Conservation (phyloP, 2,113 vertebrate species). For the Rhabdomys dilectus region DNA sequence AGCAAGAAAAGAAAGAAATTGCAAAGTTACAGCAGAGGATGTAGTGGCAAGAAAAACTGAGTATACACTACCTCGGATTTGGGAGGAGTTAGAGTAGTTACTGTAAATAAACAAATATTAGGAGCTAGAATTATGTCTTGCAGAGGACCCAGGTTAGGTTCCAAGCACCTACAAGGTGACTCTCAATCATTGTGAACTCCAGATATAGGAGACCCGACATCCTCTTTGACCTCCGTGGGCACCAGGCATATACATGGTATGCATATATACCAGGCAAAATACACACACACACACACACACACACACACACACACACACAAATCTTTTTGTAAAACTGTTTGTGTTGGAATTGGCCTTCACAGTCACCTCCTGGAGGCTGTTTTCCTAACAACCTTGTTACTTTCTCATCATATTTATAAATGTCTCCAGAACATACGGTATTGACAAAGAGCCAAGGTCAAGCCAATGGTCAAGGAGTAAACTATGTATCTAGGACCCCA, state of each 20-base stretch:
- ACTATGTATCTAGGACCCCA: neutral
- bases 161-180: neutral
- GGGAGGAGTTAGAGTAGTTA: slow-evolving; percentile 4
- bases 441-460: neutral
- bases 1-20: slow-evolving; percentile 84
- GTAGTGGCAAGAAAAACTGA: neutral
- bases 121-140: neutral
- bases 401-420: slow-evolving; percentile 25
- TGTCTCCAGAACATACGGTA: neutral
- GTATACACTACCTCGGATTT: neutral
- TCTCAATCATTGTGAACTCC: neutral
- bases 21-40: slow-evolving; percentile 80
- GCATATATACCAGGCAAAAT: neutral
- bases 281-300: neutral
- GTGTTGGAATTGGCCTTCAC: neutral
- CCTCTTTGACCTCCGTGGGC: neutral
- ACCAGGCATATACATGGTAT: neutral
- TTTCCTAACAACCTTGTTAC: neutral
- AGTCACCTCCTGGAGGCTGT: neutral
- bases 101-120: neutral
- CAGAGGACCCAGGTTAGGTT: neutral
- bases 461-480: neutral
- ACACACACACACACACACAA: neutral
- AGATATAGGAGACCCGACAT: neutral
- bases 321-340: neutral